Conservation (phyloP, 2,113 vertebrate genomes). For the Oxygymnocypris stewartii region DNA sequence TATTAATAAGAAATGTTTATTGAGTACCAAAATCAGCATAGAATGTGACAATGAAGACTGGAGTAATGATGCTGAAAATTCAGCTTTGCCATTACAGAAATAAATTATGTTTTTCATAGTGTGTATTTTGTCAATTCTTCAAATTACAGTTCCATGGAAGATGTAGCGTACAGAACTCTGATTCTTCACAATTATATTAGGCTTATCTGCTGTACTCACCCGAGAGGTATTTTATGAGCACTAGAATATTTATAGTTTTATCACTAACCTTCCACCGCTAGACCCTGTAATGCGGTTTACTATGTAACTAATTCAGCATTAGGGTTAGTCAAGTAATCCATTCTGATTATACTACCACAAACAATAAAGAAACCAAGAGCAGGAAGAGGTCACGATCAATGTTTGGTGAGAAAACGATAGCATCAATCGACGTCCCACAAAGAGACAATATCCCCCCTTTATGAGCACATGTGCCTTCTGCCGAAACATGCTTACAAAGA, state of each 20-base stretch:
- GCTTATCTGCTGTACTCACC: conserved; percentile 6
- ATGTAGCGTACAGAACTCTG: background rate
- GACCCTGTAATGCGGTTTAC: conserved; percentile 51
- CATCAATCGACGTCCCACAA: conserved; percentile 49
- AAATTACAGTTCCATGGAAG: background rate
- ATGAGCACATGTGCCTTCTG: conserved; percentile 28
- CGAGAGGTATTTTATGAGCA: conserved; percentile 38
- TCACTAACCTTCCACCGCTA: conserved; percentile 35
- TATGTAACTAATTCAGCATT: conserved; percentile 52
- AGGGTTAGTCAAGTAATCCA: conserved; percentile 48
- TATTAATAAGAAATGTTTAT: background rate
- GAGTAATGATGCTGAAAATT: background rate
- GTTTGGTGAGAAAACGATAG: conserved; percentile 42
- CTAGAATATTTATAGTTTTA: conserved; percentile 44
- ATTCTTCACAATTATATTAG: conserved; percentile 7
- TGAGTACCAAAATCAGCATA: background rate
- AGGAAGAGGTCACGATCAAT: conserved; percentile 48
- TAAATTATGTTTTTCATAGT: background rate
- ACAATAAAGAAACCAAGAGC: conserved; percentile 49
- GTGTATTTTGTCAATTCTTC: background rate
- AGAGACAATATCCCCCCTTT: conserved; percentile 39
- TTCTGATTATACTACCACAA: conserved; percentile 53
- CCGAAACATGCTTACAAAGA: conserved; percentile 38
- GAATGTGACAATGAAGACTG: background rate
- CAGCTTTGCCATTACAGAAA: background rate